phyloP scores from a whole-genome alignment of 2,888 invertebrate species.

The Apantesis nais region DNA sequence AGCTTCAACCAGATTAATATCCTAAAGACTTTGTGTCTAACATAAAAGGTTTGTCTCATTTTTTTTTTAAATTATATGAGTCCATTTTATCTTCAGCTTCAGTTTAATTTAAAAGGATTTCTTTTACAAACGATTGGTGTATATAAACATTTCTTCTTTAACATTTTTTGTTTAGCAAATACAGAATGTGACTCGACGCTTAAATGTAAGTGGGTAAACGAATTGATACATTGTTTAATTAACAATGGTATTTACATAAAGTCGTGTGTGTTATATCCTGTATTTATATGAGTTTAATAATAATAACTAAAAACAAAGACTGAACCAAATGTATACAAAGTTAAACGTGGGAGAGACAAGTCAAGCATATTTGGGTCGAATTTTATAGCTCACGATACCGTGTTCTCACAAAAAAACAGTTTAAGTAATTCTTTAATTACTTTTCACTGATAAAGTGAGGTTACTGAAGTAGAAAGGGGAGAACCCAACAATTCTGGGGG shows the following conservation, averaged over 20 bases:
- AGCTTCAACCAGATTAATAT: too few relatives aligned
- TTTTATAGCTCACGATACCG: not conserved
- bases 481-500: too few relatives aligned
- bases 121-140: not conserved
- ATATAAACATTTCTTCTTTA: not conserved
- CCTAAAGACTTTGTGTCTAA: too few relatives aligned
- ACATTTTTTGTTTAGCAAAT: not conserved
- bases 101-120: too few relatives aligned
- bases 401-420: not conserved
- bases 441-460: too few relatives aligned
- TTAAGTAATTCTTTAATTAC: too few relatives aligned
- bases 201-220: slow-evolving; percentile 1
- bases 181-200: slow-evolving; percentile 3
- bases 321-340: not conserved
- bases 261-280: too few relatives aligned
- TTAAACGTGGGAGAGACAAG: not conserved
- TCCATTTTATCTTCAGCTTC: too few relatives aligned
- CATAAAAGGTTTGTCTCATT: too few relatives aligned
- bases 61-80: too few relatives aligned
- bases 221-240: not conserved
- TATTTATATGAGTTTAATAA: not conserved
- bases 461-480: too few relatives aligned
- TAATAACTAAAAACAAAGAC: not conserved
- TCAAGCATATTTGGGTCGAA: not conserved
- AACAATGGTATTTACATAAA: not conserved